Percentiles rank a stretch among this genome's conserved stretches.
Evolutionary conservation across 2,797 vertebrate genomes (phyloP).

Genomic region (Heterohyrax brucei): DNA sequence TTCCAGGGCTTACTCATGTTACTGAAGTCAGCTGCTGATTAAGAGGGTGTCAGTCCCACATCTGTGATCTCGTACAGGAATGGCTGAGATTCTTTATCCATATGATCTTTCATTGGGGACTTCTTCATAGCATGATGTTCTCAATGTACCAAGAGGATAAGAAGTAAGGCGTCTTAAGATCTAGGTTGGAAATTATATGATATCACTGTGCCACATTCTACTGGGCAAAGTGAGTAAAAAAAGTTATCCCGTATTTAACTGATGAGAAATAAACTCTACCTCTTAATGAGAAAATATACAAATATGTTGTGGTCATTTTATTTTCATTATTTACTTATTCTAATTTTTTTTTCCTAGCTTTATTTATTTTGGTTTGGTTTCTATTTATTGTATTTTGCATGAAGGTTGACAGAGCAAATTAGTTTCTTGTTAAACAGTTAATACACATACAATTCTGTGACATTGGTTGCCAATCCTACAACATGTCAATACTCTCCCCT

Average conservation of each 20-base stretch:
- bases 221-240: slow-evolving; percentile 5
- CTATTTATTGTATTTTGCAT: too few relatives aligned
- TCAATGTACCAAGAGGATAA: background rate
- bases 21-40: background rate
- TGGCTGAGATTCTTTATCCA: background rate
- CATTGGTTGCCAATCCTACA: too few relatives aligned
- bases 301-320: slow-evolving; percentile 25
- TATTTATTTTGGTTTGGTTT: too few relatives aligned
- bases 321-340: too few relatives aligned
- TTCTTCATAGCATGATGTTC: background rate
- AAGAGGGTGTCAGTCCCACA: background rate
- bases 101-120: background rate
- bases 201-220: background rate
- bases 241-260: background rate
- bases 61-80: background rate
- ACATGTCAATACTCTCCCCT: too few relatives aligned
- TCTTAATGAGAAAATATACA: slow-evolving; percentile 13
- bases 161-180: background rate
- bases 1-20: background rate
- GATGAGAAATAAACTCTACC: background rate
- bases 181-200: background rate
- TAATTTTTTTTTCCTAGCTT: too few relatives aligned
- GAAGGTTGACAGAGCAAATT: too few relatives aligned
- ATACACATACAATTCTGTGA: too few relatives aligned
- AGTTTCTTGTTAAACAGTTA: too few relatives aligned